Base-by-base conservation (phyloP, 2,797 vertebrate species). In the Aselliscus stoliczkanus region DNA sequence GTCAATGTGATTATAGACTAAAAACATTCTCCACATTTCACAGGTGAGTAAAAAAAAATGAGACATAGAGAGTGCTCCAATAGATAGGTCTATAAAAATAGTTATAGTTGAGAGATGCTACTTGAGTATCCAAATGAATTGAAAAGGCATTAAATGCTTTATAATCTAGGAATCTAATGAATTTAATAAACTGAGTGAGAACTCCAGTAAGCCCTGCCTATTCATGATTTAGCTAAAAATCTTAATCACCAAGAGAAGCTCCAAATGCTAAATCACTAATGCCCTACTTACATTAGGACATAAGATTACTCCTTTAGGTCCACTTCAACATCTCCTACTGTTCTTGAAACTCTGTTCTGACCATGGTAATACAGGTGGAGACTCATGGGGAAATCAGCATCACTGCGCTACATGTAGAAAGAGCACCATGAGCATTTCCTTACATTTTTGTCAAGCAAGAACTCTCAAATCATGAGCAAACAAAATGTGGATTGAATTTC, bases 21-120 rank as follows among this genome's bases (percentile, higher is more conserved):
- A 92, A 96, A 91, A 56, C 12, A 75, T 64, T 87, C 15, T 88
- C 42, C 85, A 88, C 27, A 80, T 79, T 94, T 70, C 13, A 77
- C 4, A 52, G 58, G 5, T 80, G 54, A 80, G 62, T 14, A 76
- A 58, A 44, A 82, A 80, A 82, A 80, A 82, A 14, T 85, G 52
- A 42, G 2, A 92, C 4, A 47, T 42, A 75, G 23, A 29, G 4
- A 60, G 7, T 88, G 15, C 31, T 47, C 52, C 3, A 23, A 29
- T 64, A 85, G 34, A 91, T 31, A 94, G 34, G n/a, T 44, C 37
- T 87, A 75, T 80, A 79, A 86, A 93, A 93, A 73, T 1, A 87
- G 34, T 47, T 60, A 27, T 17, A 89, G 23, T 58, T 75, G 31
- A 94, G 56, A 94, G 31, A 84, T 11, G 15, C 9, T 75, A 67